phyloP scores from a whole-genome alignment of 1,140 invertebrate genomes.

The Heliconius congener region DNA sequence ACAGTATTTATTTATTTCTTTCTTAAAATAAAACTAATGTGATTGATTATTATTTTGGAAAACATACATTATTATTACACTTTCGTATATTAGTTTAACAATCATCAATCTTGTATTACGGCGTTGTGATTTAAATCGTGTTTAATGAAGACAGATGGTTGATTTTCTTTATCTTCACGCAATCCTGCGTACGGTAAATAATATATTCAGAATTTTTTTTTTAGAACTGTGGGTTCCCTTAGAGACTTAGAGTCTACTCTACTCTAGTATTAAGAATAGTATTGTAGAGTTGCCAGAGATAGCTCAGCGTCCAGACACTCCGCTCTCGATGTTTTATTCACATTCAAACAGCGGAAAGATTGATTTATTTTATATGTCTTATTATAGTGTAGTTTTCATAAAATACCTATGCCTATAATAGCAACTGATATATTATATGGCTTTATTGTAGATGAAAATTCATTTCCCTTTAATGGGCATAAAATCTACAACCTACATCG shows the following conservation, averaged over 20 bases:
- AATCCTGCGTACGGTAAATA: background rate
- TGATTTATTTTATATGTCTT: background rate
- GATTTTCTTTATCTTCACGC: conserved; percentile 10
- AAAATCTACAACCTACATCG: background rate
- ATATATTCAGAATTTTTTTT: background rate
- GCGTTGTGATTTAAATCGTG: conserved; percentile 24
- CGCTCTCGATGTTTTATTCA: too few species aligned
- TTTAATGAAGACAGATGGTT: conserved; percentile 36
- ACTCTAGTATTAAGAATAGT: too few species aligned
- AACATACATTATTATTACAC: background rate
- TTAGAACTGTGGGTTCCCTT: too few species aligned
- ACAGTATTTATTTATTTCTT: too few species aligned
- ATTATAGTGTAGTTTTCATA: background rate
- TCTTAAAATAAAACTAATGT: too few species aligned
- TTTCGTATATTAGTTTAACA: background rate
- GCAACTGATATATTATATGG: too few species aligned
- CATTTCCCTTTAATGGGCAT: background rate
- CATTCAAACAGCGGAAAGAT: too few species aligned
- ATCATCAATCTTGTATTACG: conserved; percentile 24
- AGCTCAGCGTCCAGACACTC: too few species aligned
- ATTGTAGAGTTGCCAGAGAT: too few species aligned
- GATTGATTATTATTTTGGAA: too few species aligned
- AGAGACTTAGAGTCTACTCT: too few species aligned
- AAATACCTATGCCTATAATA: background rate
- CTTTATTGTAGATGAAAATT: too few species aligned